phyloP scores from a whole-genome alignment of 2,888 invertebrate genomes.

The Agonopterix subpropinquella region DNA sequence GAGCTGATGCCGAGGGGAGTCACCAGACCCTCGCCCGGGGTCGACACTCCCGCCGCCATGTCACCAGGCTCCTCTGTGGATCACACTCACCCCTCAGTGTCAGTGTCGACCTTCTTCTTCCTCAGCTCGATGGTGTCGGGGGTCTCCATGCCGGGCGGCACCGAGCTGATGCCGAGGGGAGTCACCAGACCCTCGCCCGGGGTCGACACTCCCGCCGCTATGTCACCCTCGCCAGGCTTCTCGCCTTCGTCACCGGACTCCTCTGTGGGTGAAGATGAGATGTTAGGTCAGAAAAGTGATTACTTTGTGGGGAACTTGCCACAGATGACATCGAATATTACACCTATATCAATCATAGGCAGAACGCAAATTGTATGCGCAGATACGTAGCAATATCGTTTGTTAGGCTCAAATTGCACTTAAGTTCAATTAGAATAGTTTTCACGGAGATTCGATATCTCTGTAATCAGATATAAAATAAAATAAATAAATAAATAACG shows the following conservation, averaged over 20 bases:
- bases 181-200: constrained; percentile 96
- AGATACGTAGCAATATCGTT: no score
- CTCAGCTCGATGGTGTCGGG: constrained; percentile 98
- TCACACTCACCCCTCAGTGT: constrained; percentile 89
- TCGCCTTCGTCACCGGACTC: constrained; percentile 49
- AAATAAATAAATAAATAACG: no score
- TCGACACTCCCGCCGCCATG: constrained; percentile 84
- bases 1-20: constrained; percentile 96
- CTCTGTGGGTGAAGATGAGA: constrained; percentile 27
- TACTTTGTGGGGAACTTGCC: no score
- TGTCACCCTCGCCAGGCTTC: constrained; percentile 31
- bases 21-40: constrained; percentile 94
- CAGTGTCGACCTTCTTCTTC: constrained; percentile 96
- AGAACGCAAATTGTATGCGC: no score
- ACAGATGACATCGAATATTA: no score
- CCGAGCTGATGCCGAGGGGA: constrained; percentile 93
- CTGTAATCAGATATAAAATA: no score
- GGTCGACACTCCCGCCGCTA: constrained; percentile 87
- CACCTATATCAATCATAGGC: no score
- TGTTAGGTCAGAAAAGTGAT: no score
- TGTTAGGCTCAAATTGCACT: no score
- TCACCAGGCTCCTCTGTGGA: neutral
- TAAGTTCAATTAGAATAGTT: no score
- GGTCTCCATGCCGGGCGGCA: constrained; percentile 97
- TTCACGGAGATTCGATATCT: no score